A percentile compares a stretch with the other conserved stretches of the same genome.
These are phyloP conservation scores for Conopomorpha cramerella DNA, from an alignment of 1,140 invertebrate genomes.

Conservation along the genomic window DNA sequence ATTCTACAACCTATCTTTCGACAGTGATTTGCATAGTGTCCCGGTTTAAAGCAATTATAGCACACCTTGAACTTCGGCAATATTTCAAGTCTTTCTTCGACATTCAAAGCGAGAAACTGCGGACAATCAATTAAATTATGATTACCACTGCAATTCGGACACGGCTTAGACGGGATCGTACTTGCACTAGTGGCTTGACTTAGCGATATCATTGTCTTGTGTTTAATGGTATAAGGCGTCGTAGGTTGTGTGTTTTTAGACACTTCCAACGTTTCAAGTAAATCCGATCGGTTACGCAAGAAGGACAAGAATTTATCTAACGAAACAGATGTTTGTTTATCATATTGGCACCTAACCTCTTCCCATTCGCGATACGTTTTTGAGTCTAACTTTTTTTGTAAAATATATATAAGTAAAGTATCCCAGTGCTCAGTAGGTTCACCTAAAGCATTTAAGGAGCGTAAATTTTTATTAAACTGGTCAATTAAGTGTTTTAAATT, in stretches of 20 bases:
- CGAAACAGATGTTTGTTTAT: too few relatives aligned
- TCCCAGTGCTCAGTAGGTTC: too few relatives aligned
- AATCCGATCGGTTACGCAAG: slow-evolving; percentile 1
- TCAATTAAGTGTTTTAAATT: too few relatives aligned
- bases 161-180: background rate
- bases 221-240: too few relatives aligned
- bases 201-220: background rate
- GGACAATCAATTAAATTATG: slow-evolving; percentile 1
- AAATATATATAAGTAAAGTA: too few relatives aligned
- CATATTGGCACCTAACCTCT: too few relatives aligned
- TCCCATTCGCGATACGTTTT: too few relatives aligned
- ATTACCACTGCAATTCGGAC: slow-evolving; percentile 2
- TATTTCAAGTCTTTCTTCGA: background rate
- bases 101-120: slow-evolving; percentile 1
- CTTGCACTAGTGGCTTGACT: too few relatives aligned
- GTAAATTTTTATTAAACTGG: too few relatives aligned
- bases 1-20: background rate
- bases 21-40: slow-evolving; percentile 2
- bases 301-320: background rate
- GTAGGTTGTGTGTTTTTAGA: too few relatives aligned
- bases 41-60: slow-evolving; percentile 1
- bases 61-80: slow-evolving; percentile 1
- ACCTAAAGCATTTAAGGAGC: too few relatives aligned
- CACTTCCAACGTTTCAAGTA: slow-evolving; percentile 1
- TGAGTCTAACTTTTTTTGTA: too few relatives aligned